Evolutionary conservation across 37 sponge, comb jelly and placozoan species (phyloP), one percentile per base, ranked within the genome.

Genomic region (Axinella damicornis): DNA sequence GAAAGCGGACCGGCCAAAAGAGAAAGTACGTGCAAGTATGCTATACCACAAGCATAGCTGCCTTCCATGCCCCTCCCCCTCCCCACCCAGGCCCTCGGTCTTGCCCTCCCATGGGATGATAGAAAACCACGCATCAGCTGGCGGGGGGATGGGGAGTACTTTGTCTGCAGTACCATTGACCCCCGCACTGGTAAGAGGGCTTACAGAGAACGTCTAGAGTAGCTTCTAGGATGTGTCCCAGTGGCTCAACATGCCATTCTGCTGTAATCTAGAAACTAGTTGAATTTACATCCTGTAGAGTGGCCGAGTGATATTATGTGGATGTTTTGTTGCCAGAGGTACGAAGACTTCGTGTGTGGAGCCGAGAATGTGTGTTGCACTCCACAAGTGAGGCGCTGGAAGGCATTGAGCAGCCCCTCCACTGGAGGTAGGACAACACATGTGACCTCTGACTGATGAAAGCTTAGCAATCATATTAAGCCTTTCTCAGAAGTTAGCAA

Each of bases 131-230:
- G 94, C 17, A 65, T 99, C 25, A 91, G 92, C 41, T 99, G 99
- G 99, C 78, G 94, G 24, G 99, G 94, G 58, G 97, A 99, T 73
- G 99, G 99, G 28, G 96, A 99, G 85, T 95, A 85, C 69, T 97
- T 99, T 91, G 95, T 67, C 5, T 84, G 88, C 73, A 89, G 86
- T 61, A 76, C 83, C 21, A 57, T 98, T 27, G 74, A 83, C 24
- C 82, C 88, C 13, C 62, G n/a, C 18, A 85, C 90, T 28, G 93
- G 93, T 92, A 77, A 24, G 80, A n/a, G n/a, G n/a, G n/a, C n/a
- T n/a, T n/a, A n/a, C n/a, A n/a, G n/a, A n/a, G n/a, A n/a, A n/a
- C n/a, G n/a, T n/a, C n/a, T n/a, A n/a, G n/a, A n/a, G n/a, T n/a
- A n/a, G n/a, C n/a, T n/a, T n/a, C n/a, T n/a, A n/a, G n/a, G n/a